These are phyloP conservation scores for Chironex yamaguchii DNA, from an alignment of 30 jellyfish, hydroid and myxozoan species.

Conservation along the genomic window DNA sequence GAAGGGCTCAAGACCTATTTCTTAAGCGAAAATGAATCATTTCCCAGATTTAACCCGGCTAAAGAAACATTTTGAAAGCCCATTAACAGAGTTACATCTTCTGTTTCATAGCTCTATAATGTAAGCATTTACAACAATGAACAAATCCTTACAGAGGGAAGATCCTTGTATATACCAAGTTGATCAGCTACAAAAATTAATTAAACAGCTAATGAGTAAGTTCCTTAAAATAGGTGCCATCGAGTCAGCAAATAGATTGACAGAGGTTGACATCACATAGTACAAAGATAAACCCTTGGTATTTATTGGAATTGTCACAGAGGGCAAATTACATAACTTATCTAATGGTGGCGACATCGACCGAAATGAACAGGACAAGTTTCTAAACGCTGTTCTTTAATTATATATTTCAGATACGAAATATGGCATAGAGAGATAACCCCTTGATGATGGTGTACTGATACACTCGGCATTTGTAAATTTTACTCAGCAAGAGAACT, in stretches of 20 bases:
- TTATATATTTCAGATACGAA: neutral
- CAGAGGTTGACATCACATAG: neutral
- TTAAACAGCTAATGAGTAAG: neutral
- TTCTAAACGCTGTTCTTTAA: neutral
- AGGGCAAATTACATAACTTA: neutral
- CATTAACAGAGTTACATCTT: neutral
- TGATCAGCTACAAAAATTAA: neutral
- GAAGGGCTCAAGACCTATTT: neutral
- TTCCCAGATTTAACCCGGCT: neutral
- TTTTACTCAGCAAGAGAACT: too few species aligned
- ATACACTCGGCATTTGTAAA: neutral
- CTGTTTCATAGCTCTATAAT: neutral
- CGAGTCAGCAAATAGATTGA: neutral
- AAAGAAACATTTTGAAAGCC: neutral
- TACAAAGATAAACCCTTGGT: neutral
- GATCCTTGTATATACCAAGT: neutral
- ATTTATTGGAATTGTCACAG: neutral
- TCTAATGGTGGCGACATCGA: neutral
- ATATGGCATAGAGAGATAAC: neutral
- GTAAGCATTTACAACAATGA: neutral
- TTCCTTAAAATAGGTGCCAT: neutral
- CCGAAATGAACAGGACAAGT: neutral
- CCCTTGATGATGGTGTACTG: neutral
- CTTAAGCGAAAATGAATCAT: neutral
- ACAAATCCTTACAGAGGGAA: neutral